phyloP scores from a whole-genome alignment of 2,797 vertebrate genomes.

The Acanthis flammea region DNA sequence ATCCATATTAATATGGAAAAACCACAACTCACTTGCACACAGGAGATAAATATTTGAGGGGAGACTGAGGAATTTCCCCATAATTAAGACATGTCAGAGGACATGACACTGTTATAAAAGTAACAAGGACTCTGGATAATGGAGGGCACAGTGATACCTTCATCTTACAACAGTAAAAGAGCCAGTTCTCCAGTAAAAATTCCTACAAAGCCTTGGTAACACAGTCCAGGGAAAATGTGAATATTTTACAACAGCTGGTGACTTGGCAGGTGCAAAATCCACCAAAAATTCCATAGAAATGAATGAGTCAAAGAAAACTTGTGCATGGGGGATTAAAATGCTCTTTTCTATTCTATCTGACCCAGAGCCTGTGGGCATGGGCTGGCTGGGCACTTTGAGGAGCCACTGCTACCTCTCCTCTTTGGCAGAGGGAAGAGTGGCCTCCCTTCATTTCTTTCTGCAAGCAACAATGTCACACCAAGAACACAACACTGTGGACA shows the following conservation, averaged over 20 bases:
- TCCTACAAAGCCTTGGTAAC: neutral
- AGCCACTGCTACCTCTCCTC: neutral
- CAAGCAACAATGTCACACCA: neutral
- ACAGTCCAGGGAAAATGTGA: neutral
- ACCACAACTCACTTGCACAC: neutral
- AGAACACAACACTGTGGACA: neutral
- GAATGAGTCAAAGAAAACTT: neutral
- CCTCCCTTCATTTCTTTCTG: neutral
- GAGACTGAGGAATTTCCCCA: neutral
- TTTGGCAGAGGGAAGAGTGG: neutral
- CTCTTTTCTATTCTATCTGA: neutral
- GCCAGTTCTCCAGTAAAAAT: neutral
- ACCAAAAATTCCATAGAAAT: neutral
- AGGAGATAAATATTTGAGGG: constrained; percentile 35
- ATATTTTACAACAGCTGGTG: neutral
- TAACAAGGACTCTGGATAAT: neutral
- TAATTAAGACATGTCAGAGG: constrained; percentile 14
- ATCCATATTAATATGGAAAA: neutral
- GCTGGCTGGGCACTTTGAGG: fast-evolving
- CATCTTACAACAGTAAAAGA: neutral
- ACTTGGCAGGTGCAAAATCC: neutral
- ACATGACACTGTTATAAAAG: neutral
- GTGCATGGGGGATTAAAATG: neutral
- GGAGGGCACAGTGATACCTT: neutral
- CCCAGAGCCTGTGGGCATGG: fast-evolving